phyloP scores from a whole-genome alignment of 64 coral and sea anemone genomes.

The Dendronephthya gigantea region DNA sequence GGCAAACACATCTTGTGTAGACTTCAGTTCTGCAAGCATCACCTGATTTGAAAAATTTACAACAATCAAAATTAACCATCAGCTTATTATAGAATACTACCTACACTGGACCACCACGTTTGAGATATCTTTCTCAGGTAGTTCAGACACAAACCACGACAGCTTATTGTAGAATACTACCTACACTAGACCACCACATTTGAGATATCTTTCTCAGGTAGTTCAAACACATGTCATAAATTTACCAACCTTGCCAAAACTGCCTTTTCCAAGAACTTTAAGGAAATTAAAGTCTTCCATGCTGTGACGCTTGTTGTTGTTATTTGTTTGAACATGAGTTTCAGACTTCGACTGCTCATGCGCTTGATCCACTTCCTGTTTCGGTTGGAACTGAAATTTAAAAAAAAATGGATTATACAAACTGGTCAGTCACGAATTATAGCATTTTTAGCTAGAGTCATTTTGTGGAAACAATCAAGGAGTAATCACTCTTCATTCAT shows the following conservation, averaged over 20 bases:
- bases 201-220: not conserved
- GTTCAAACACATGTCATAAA: not conserved
- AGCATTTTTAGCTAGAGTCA: no score
- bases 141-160: no score
- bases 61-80: not conserved
- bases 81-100: no score
- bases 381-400: not conserved
- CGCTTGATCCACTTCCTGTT: not conserved
- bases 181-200: no score
- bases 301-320: slow-evolving; percentile 10
- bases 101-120: no score
- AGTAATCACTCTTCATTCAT: not conserved
- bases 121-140: no score
- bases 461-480: no score
- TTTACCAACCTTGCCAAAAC: slow-evolving; percentile 92
- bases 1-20: slow-evolving; percentile 80
- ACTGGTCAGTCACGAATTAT: no score
- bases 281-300: slow-evolving; percentile 95
- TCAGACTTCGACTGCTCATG: not conserved
- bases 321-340: not conserved
- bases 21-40: slow-evolving; percentile 84
- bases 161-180: no score
- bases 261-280: slow-evolving; percentile 98
- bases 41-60: slow-evolving; percentile 29
- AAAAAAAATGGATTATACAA: not conserved